Base-by-base conservation (phyloP, 2,797 vertebrate species). In the Tympanoctomys barrerae region DNA sequence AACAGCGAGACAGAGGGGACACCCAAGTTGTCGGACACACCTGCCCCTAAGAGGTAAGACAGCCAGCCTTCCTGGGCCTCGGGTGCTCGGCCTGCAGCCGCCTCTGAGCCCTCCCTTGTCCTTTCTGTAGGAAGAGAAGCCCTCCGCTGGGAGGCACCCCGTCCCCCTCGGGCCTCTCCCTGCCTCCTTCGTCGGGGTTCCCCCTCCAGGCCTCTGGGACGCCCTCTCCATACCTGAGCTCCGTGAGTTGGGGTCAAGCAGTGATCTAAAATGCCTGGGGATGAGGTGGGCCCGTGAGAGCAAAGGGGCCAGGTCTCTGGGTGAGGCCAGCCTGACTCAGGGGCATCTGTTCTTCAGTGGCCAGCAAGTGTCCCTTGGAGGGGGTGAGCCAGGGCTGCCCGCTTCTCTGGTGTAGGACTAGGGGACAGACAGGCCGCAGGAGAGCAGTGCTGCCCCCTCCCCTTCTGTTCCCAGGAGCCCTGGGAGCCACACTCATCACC, bases 1-100 rank as follows among this genome's bases (percentile, higher is more conserved):
- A 99, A 99, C 97, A 99, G 99, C 18, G 99, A 99, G 90, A 99
- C 98, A 75, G 99, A 99, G 89, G 99, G 98, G 21, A 97, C 97
- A 4, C 98, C 98, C 54, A 98, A 99, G 85, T 98, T 99, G 85
- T 97, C 98, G 31, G 99, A 99, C 95, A 98, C 99, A 26, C 99
- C 99, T 14, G 98, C 97, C 24, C 98, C 98, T 64, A 99, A 99
- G 97, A 99, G 99, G 99, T 99, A 98, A 98, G 99, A 96, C 42
- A 90, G 66, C 59, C 62, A 16, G 61, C 54, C 2, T 79, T 39
- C 59, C 52, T 26, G 24, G 68, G 59, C 31, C 7, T 4, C 42
- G 5, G 13, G 39, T 9, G 12, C 54, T 61, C 39, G 80, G n/a
- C 59, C 16, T 70, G 46, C 26, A 21, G 24, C 82, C 94, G 77